Conservation (phyloP, 2,797 vertebrate species). For the Sebastes flavidus region DNA sequence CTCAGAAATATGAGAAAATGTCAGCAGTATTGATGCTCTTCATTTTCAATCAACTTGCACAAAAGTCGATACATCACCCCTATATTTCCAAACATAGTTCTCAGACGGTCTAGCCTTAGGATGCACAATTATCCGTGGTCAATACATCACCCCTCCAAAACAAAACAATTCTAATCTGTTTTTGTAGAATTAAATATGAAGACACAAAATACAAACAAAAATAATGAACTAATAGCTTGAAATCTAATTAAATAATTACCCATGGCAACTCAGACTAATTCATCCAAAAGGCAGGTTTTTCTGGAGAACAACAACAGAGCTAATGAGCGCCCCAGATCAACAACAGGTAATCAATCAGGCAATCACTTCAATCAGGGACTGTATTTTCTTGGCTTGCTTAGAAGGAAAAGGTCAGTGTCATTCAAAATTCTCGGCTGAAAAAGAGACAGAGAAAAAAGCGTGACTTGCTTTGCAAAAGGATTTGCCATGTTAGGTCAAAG, state of each 20-base stretch:
- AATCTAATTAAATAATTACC: not conserved
- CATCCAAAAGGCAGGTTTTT: not conserved
- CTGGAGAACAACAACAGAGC: not conserved
- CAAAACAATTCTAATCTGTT: not conserved
- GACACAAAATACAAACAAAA: not conserved
- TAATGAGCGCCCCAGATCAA: not conserved
- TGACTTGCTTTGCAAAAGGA: not conserved
- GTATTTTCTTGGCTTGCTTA: not conserved
- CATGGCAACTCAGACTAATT: not conserved
- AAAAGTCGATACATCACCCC: conserved; percentile 3
- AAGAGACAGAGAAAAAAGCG: not conserved
- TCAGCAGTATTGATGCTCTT: conserved; percentile 12
- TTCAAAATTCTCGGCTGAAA: conserved; percentile 8
- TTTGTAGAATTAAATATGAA: not conserved
- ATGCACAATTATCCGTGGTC: not conserved
- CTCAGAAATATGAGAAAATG: not conserved
- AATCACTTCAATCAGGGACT: conserved; percentile 6
- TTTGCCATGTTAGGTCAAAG: not conserved
- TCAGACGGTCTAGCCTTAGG: not conserved
- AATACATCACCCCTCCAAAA: not conserved
- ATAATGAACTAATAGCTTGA: not conserved
- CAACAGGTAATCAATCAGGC: conserved; percentile 5
- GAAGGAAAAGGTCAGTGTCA: conserved; percentile 25
- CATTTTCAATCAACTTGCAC: conserved; percentile 20
- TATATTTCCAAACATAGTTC: not conserved